These are phyloP conservation scores for Pardosa pseudoannulata DNA, from an alignment of 2,888 invertebrate genomes.

Conservation along the genomic window DNA sequence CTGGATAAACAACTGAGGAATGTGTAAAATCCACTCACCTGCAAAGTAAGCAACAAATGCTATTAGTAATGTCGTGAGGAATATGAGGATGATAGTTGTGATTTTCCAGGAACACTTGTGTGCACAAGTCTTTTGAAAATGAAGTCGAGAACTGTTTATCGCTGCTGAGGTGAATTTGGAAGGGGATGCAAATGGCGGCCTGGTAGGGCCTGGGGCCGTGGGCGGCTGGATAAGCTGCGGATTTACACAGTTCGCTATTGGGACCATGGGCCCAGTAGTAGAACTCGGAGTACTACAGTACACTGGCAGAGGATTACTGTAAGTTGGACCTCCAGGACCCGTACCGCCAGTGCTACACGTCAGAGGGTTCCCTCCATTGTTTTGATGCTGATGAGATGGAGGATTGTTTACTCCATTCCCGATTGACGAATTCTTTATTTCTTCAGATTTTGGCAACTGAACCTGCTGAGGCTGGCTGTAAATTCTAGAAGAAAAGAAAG, in stretches of 20 bases:
- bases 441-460: slow-evolving; percentile 48
- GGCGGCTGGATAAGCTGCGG: slow-evolving; percentile 74
- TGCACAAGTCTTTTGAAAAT: slow-evolving; percentile 69
- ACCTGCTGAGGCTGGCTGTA: slow-evolving; percentile 73
- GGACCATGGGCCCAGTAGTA: slow-evolving; percentile 74
- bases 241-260: slow-evolving; percentile 74
- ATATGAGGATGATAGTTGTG: slow-evolving; percentile 90
- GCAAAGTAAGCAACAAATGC: slow-evolving; percentile 91
- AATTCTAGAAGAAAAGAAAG: slow-evolving; percentile 55
- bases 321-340: slow-evolving; percentile 66
- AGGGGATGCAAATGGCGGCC: slow-evolving; percentile 52
- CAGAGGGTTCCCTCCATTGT: slow-evolving; percentile 46
- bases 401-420: slow-evolving; percentile 51
- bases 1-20: no score
- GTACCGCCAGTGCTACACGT: slow-evolving; percentile 41
- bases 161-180: slow-evolving; percentile 65
- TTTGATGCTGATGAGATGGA: slow-evolving; percentile 7
- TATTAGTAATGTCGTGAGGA: slow-evolving; percentile 88
- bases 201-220: slow-evolving; percentile 59
- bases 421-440: slow-evolving; percentile 40
- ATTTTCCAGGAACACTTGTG: slow-evolving; percentile 90
- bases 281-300: slow-evolving; percentile 73
- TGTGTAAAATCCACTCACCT: slow-evolving; percentile 82
- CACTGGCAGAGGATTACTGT: slow-evolving; percentile 74
- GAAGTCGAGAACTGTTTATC: slow-evolving; percentile 61